Evolutionary conservation across 2,888 invertebrate genomes (phyloP), one percentile per base, ranked within the genome.

Genomic region (Automeris io): DNA sequence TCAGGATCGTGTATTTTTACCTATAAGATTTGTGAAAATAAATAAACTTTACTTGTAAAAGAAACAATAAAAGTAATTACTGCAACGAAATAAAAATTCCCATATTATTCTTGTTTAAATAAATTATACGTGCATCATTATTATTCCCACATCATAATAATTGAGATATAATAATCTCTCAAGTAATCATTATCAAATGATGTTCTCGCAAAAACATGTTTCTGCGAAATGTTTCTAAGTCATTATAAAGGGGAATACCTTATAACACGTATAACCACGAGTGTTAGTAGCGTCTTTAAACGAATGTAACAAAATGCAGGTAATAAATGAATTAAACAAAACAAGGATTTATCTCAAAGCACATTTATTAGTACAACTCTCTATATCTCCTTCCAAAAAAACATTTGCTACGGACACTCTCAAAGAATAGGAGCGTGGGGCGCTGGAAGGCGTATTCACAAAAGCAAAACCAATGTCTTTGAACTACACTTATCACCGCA

Each of bases 401-500:
- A 21, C 19, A 33, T 24, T 33, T 33, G 19, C 24, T 24, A 19
- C 23, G 19, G 18, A 23, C 33, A 25, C 25, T 13, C 19, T 19
- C 24, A 32, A 25, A 25, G 16, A 13, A 29, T 13, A 5, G 8
- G 8, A 7, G 2, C 13, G n/a, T n/a, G 6, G 13, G 3, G 29
- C 16, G 29, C 16, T 8, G 16, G 26, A 16, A 29, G 16, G 29
- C 29, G 16, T 33, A 33, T 18, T 54, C 58, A 58, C 58, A 55
- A 48, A 51, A 55, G 45, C 49, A 43, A 40, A 51, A 58, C 61
- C 56, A 44, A 43, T 37, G 12, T 24, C 4, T 25, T 37, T 25
- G 32, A 49, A 51, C 40, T 24, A 8, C 29, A 29, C 8, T 32
- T 37, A 42, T 78, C 85, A 85, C 42, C 85, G 85, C 80, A 82